Percentiles rank a stretch among this genome's conserved stretches.
phyloP scores from a whole-genome alignment of 2,113 vertebrate species.

The Chrysemys picta region DNA sequence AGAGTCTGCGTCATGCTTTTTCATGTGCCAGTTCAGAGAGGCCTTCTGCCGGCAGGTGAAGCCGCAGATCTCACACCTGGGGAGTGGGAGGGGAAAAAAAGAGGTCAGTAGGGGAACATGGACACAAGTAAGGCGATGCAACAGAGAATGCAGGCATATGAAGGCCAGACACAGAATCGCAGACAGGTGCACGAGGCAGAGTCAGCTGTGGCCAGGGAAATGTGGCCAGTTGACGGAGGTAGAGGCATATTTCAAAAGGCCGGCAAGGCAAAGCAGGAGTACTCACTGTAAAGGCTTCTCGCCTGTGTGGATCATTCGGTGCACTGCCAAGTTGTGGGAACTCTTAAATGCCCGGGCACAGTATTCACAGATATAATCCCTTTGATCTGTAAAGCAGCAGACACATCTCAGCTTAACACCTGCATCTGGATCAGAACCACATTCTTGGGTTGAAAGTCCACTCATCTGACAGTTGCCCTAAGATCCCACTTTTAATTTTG shows the following conservation, averaged over 20 bases:
- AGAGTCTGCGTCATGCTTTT: constrained; percentile 97
- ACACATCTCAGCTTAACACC: background rate
- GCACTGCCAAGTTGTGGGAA: constrained; percentile 97
- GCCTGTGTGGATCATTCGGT: constrained; percentile 98
- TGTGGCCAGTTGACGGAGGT: background rate
- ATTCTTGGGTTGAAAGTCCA: background rate
- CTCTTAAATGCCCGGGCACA: constrained; percentile 98
- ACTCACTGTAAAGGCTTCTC: constrained; percentile 98
- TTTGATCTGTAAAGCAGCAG: constrained; percentile 84
- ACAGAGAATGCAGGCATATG: background rate
- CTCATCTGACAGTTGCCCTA: background rate
- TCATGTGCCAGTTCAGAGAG: constrained; percentile 99
- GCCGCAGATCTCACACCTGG: constrained; percentile 97
- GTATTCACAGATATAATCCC: constrained; percentile 99
- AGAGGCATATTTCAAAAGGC: background rate
- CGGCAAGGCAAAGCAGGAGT: background rate
- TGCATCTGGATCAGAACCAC: background rate
- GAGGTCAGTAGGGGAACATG: background rate
- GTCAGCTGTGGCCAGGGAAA: background rate
- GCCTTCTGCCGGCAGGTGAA: constrained; percentile 99
- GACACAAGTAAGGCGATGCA: rapidly evolving
- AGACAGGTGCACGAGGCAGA: background rate
- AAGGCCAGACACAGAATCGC: background rate
- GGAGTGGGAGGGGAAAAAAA: background rate
- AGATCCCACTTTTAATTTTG: background rate